These are phyloP conservation scores for Nematostella vectensis DNA, from an alignment of 92 coral and sea anemone species.

Conservation along the genomic window DNA sequence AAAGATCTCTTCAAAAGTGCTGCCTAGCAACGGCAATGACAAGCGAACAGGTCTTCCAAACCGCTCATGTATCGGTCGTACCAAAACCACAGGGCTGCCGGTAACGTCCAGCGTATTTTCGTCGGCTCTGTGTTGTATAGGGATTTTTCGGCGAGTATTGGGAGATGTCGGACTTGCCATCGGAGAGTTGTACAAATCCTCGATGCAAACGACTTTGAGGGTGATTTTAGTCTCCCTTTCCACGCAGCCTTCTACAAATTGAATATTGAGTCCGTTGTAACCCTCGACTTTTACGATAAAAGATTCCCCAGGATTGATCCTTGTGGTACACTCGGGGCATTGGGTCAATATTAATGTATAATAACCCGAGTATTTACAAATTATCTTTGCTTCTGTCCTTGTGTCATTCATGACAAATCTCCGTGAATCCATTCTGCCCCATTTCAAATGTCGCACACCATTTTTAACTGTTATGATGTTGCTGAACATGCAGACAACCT, in stretches of 20 bases:
- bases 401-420: slow-evolving; percentile 40
- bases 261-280: slow-evolving; percentile 38
- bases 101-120: slow-evolving; percentile 48
- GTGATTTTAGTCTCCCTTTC: slow-evolving; percentile 40
- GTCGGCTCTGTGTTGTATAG: slow-evolving; percentile 22
- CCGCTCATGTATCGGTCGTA: slow-evolving; percentile 47
- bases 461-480: slow-evolving; percentile 23
- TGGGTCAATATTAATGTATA: slow-evolving; percentile 68
- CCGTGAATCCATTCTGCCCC: slow-evolving; percentile 63
- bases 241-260: slow-evolving; percentile 34
- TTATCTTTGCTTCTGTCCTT: slow-evolving; percentile 56
- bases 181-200: slow-evolving; percentile 58
- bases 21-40: slow-evolving; percentile 64
- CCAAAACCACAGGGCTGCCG: slow-evolving; percentile 74
- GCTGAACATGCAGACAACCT: slow-evolving; percentile 73
- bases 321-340: slow-evolving; percentile 50
- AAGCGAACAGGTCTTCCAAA: slow-evolving; percentile 57
- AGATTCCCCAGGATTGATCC: slow-evolving; percentile 25
- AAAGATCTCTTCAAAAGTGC: slow-evolving; percentile 51
- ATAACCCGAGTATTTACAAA: slow-evolving; percentile 52
- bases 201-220: slow-evolving; percentile 48
- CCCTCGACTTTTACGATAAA: slow-evolving; percentile 24
- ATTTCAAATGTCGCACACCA: slow-evolving; percentile 34
- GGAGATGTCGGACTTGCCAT: slow-evolving; percentile 44
- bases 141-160: slow-evolving; percentile 21